Evolutionary conservation across 2,888 invertebrate genomes (phyloP).

Genomic region (Agrilus cyanescens): DNA sequence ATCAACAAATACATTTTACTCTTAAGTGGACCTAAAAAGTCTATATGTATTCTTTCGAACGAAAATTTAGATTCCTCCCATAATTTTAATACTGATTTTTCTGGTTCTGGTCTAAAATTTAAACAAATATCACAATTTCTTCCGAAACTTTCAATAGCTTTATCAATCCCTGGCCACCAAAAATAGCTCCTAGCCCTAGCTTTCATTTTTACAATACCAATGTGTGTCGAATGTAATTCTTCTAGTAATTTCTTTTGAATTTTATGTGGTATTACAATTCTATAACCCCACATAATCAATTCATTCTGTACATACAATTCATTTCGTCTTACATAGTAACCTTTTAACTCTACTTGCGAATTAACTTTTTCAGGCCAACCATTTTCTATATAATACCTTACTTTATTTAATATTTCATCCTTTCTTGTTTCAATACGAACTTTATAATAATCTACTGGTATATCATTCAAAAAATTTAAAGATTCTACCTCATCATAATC

Average conservation of each 20-base stretch:
- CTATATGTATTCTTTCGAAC: conserved; percentile 32
- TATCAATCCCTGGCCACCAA: conserved; percentile 21
- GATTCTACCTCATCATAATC: too few relatives aligned
- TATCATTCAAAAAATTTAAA: conserved; percentile 6
- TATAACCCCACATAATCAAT: conserved; percentile 13
- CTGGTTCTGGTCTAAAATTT: conserved; percentile 18
- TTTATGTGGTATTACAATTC: conserved; percentile 10
- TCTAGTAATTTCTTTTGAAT: conserved; percentile 8
- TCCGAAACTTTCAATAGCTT: conserved; percentile 19
- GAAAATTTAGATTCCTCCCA: conserved; percentile 20
- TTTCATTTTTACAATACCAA: conserved; percentile 19
- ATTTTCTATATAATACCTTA: too few relatives aligned
- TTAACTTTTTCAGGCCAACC: too few relatives aligned
- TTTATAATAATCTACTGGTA: conserved; percentile 9
- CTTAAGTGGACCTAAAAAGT: conserved; percentile 31
- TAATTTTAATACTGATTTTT: conserved; percentile 16
- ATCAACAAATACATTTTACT: conserved; percentile 25
- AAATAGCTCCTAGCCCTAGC: conserved; percentile 18
- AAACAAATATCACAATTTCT: conserved; percentile 19
- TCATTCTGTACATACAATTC: conserved; percentile 8
- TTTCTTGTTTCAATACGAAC: conserved; percentile 6
- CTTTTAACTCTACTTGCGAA: too few relatives aligned
- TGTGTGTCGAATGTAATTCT: conserved; percentile 14
- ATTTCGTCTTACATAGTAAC: conserved; percentile 1
- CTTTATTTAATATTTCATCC: conserved; percentile 1